Base-by-base conservation (phyloP, 2,797 vertebrate species). In the Poeciliopsis turneri region DNA sequence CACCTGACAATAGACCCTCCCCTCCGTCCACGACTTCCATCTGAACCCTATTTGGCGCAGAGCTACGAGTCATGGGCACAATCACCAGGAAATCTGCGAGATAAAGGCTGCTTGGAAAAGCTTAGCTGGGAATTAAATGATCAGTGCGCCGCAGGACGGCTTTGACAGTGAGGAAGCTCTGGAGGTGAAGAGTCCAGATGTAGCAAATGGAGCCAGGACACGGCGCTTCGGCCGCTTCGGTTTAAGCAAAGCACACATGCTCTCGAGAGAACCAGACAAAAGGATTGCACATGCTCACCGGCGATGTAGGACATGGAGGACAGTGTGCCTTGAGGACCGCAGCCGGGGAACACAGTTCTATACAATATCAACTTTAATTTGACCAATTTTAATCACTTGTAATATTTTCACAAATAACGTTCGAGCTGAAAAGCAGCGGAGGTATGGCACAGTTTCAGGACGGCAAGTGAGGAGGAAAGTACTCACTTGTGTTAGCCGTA, bases 121-220 rank as follows among this genome's bases (percentile, higher is more conserved):
- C 90, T 92, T 88, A 91, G 87, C 66, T 72, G 25, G 82, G 88
- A 86, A 59, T 90, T 81, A 90, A 81, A 84, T 77, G 83, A 91
- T 89, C 84, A 82, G 88, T 81, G 77, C 41, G 45, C 79, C 45
- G 81, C 71, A 87, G 82, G 89, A 90, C 74, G 89, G 79, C 82
- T 90, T 66, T 89, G 85, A 91, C 92, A 85, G 84, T 13, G 75
- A 82, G 77, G 80, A 82, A 84, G 90, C 90, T 84, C 71, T 20
- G 66, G 45, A 90, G 77, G 88, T 80, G 89, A 92, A 83, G 90
- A 80, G 80, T 74, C 90, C 92, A 92, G 89, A 94, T 92, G 92
- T 77, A 81, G 79, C 16, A 36, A 90, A 89, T 90, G 86, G 81
- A 53, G 76, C 36, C 39, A 51, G 79, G 82, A 79, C 76, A 69